Base-by-base conservation (phyloP, 2,797 vertebrate species). In the Artibeus jamaicensis region DNA sequence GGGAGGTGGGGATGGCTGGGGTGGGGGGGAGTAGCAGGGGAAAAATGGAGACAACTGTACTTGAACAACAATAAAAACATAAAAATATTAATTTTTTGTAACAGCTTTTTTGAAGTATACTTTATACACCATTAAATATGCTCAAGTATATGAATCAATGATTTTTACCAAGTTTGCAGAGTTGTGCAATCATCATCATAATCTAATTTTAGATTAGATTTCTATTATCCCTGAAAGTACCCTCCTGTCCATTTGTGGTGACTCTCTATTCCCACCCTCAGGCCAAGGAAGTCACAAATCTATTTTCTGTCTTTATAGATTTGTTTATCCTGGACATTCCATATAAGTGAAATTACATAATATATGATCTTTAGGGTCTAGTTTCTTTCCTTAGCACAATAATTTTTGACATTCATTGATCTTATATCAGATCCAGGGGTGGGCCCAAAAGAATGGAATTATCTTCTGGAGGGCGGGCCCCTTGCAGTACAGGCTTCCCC, bases 141-240 rank as follows among this genome's bases (percentile, higher is more conserved):
- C 29, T 77, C 42, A 93, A 84, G 55, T 70, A 4, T 88, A 48
- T 24, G 85, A 74, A 65, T 94, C 2, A 86, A 34, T 81, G 12
- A 84, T n/a, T 86, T 93, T 83, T 79, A 86, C 46, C 68, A 70
- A 86, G 59, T 84, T 68, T 83, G 70, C 9, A 74, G 26, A 78
- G 15, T 44, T 73, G 9, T 32, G 14, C 11, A 92, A 5, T 4
- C 19, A 67, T 59, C 10, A 46, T 79, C 15, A 22, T 10, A 67
- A 55, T 86, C 26, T 73, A 96, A 89, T 86, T 96, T 91, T 91
- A 53, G 42, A 94, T 62, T 65, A 48, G 19, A 83, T 89, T 78
- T 83, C 11, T 46, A 39, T 96, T 48, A 62, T 50, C 6, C 21
- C 39, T 53, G 18, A 65, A 87, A 74, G 55, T 88, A 94, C 55